Base-by-base conservation (phyloP, 2,888 invertebrate species). In the Eumacrocentrus americanus region DNA sequence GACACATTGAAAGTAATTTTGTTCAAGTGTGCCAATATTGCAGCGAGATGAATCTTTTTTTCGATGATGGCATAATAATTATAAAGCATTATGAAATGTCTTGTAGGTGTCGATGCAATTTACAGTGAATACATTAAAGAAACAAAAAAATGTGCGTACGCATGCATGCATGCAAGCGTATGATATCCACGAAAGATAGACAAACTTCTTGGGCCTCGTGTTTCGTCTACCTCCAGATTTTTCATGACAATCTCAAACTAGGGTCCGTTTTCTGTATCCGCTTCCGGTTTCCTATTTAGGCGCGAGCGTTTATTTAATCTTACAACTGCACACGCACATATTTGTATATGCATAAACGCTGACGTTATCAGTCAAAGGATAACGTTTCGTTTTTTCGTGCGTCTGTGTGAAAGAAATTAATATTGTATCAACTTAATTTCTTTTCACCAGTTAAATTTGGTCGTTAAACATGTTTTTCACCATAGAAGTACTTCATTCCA, bases 1-100 rank as follows among this genome's bases (percentile, higher is more conserved):
- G 76, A 76, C 76, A 76, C 68, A 74, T 68, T 75, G 72, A 75
- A 74, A 76, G 74, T 68, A 70, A 73, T 66, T 70, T 69, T 69
- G 68, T 68, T 67, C 11, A 23, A 23, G 4, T 23, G 11, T 46
- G 23, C 7, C 20, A 46, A 22, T 14, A 14, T 23, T 46, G 12
- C 46, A 46, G 9, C 29, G 29, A 29, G 29, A 29, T 29, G 29
- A 29, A 29, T 29, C 29, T 29, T 29, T 29, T 29, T 29, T 29
- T 29, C 9, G 9, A 9, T 4, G 29, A 29, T 29, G 29, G 9
- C 29, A 29, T 29, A 29, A 29, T 29, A 6, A 6, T 6, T 29
- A 6, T 29, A 29, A 29, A 6, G 4, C 29, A 29, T 29, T 29
- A 29, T 29, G 29, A 29, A 29, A 29, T 29, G 4, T 29, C 29